Evolutionary conservation across 1,140 invertebrate species (phyloP), one percentile per base, ranked within the genome.

Genomic region (Drosophila miranda): DNA sequence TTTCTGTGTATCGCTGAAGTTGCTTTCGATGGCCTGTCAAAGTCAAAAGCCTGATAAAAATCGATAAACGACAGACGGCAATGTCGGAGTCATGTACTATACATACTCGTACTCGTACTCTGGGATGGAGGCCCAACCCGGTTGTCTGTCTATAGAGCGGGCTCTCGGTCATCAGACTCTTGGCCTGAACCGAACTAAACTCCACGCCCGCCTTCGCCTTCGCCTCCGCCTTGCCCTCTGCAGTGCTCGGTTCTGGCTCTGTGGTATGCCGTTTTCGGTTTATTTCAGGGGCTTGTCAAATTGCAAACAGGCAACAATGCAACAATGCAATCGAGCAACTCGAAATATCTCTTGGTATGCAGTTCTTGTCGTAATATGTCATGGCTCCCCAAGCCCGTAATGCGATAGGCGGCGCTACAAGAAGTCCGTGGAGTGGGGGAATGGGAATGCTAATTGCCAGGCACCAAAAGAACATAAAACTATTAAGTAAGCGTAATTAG

Each of bases 21-120:
- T 72, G 67, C 26, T 34, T 52, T 60, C 51, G 52, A 48, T 43
- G 57, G 55, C 45, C 78, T 82, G 78, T 81, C 78, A 82, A 80
- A 86, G 63, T 72, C 81, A 73, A 55, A 70, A 76, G 62, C 48
- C 61, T 60, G 72, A 79, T 84, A 83, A 84, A 82, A 84, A 84
- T 84, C 80, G 63, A 84, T 86, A 84, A 69, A 16, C 66, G 48
- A 69, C 71, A 79, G 71, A 68, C 79, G 57, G 44, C 60, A 60
- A 51, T 61, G 30, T 38, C 34, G 34, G 34, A 38, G 34, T 38
- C 34, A 38, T 38, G 34, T 38, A 38, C 41, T 23, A 2, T 19
- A 19, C 41, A 6, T 21, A 11, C 11, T 13, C 0, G 8, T 34
- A 59, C 43, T 16, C 16, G 26, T 51, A 51, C 46, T 8, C 19